phyloP scores from a whole-genome alignment of 2,888 invertebrate species.

The Parthenolecanium corni region DNA sequence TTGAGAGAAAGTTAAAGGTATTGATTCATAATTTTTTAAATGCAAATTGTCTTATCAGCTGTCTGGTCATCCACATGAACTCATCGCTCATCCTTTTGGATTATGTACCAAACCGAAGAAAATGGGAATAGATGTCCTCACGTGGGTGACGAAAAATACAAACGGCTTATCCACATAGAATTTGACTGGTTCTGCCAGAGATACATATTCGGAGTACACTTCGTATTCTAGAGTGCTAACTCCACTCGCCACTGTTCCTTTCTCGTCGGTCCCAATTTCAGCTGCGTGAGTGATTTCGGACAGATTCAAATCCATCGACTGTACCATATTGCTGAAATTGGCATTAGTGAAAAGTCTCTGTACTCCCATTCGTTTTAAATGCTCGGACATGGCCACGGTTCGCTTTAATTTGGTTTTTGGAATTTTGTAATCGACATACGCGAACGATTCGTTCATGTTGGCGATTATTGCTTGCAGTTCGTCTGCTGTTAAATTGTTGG shows the following conservation, averaged over 20 bases:
- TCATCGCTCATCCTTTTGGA: not conserved
- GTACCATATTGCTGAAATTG: constrained; percentile 43
- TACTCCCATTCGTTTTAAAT: constrained; percentile 43
- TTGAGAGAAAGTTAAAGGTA: too few relatives aligned
- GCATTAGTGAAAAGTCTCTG: constrained; percentile 51
- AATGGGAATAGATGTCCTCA: constrained; percentile 34
- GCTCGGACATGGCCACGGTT: not conserved
- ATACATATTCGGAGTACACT: constrained; percentile 35
- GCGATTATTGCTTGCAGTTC: constrained; percentile 33
- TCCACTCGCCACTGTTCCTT: constrained; percentile 44
- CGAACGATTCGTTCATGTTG: constrained; percentile 21
- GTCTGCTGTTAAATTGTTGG: constrained; percentile 45
- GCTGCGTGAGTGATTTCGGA: constrained; percentile 43
- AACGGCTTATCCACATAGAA: constrained; percentile 42
- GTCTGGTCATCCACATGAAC: too few relatives aligned
- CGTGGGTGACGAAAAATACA: constrained; percentile 42
- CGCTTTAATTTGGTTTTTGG: constrained; percentile 1
- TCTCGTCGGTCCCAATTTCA: constrained; percentile 41
- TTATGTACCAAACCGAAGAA: constrained; percentile 9
- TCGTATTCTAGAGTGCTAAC: constrained; percentile 35
- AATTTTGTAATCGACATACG: constrained; percentile 11
- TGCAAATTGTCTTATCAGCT: too few relatives aligned
- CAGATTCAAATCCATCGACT: constrained; percentile 29
- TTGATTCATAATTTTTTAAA: too few relatives aligned
- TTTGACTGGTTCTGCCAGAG: constrained; percentile 37